phyloP scores from a whole-genome alignment of 2,888 invertebrate genomes.

The Ceratothoa steindachneri region DNA sequence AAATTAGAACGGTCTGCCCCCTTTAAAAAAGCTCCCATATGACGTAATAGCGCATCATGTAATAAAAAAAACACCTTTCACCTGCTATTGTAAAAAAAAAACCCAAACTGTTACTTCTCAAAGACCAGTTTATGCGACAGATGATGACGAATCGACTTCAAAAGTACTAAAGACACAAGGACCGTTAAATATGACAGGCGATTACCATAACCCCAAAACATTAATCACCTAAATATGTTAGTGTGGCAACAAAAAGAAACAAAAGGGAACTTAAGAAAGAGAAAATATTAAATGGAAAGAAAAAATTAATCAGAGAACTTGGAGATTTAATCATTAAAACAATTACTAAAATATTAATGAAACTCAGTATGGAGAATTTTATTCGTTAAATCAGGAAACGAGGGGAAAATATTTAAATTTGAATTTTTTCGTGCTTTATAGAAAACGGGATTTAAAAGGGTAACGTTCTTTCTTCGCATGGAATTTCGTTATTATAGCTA shows the following conservation, averaged over 20 bases:
- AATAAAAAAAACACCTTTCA: no score
- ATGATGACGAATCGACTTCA: not conserved
- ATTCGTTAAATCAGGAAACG: not conserved
- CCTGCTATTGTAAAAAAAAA: no score
- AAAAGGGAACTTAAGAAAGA: not conserved
- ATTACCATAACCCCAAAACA: not conserved
- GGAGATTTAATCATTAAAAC: constrained; percentile 5
- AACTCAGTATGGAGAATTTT: not conserved
- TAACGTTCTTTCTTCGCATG: not conserved
- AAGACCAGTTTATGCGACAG: not conserved
- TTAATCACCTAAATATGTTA: not conserved
- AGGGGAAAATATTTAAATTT: constrained; percentile 1
- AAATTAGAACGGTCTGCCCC: no score
- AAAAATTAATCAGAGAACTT: not conserved
- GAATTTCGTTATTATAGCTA: not conserved
- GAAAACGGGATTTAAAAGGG: not conserved
- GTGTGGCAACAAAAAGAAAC: not conserved
- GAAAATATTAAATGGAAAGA: not conserved
- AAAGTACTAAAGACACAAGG: not conserved
- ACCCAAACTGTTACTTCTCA: no score
- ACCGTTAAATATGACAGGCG: not conserved
- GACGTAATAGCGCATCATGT: no score
- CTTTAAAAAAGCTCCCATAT: no score
- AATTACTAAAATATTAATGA: constrained; percentile 11
- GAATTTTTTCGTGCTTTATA: not conserved